Conservation (phyloP, 2,888 invertebrate species). For the Ochropleura leucogaster region DNA sequence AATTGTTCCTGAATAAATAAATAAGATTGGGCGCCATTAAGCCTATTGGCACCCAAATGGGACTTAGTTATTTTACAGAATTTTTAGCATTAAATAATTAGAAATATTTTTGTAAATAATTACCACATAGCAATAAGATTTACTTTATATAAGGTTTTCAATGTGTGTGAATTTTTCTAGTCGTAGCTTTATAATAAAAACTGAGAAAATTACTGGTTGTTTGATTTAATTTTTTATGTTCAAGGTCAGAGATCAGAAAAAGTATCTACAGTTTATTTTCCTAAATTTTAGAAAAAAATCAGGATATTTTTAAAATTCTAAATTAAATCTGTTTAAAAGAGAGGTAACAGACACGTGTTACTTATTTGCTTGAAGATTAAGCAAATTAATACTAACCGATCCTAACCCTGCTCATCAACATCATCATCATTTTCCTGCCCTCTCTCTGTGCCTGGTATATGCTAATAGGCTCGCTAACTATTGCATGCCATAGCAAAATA, state of each 20-base stretch:
- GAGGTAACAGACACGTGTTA: too few relatives aligned
- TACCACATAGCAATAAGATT: neutral
- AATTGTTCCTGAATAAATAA: too few relatives aligned
- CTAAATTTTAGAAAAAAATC: neutral
- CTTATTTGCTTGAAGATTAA: too few relatives aligned
- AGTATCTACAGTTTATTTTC: neutral
- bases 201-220: constrained; percentile 2
- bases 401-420: too few relatives aligned
- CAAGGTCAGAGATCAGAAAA: neutral
- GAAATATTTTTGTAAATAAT: constrained; percentile 31
- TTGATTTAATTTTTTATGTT: constrained; percentile 14
- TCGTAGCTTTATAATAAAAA: constrained; percentile 39
- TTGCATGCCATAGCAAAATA: too few relatives aligned
- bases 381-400: too few relatives aligned
- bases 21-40: constrained; percentile 36
- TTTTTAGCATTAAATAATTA: too few relatives aligned
- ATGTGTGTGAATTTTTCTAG: constrained; percentile 53
- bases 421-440: too few relatives aligned
- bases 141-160: constrained; percentile 17
- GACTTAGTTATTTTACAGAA: neutral
- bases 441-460: too few relatives aligned
- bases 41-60: constrained; percentile 19
- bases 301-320: too few relatives aligned
- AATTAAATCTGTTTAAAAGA: too few relatives aligned
- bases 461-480: too few relatives aligned